These are phyloP conservation scores for Hypercompe scribonia DNA, from an alignment of 2,888 invertebrate species.

Conservation along the genomic window DNA sequence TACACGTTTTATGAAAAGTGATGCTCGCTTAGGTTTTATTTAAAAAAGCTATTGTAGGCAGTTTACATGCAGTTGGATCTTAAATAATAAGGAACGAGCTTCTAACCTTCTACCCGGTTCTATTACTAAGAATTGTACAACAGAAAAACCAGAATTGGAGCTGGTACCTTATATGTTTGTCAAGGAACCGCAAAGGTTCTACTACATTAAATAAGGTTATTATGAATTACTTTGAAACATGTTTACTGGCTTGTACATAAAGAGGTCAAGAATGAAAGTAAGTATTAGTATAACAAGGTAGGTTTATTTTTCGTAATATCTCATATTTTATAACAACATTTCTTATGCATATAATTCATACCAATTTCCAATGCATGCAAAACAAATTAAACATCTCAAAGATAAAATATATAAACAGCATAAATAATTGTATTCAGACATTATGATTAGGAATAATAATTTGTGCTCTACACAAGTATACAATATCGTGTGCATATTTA, in stretches of 20 bases:
- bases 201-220: background rate
- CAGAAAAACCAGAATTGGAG: background rate
- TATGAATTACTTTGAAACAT: background rate
- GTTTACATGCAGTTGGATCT: background rate
- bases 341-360: slow-evolving; percentile 67
- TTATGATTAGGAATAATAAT: slow-evolving; percentile 51
- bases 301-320: slow-evolving; percentile 72
- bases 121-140: background rate
- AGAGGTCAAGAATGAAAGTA: slow-evolving; percentile 34
- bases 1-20: no score
- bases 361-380: slow-evolving; percentile 67
- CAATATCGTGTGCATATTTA: slow-evolving; percentile 46
- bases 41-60: background rate
- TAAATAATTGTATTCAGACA: slow-evolving; percentile 51
- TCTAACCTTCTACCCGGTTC: background rate
- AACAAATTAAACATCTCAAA: slow-evolving; percentile 58
- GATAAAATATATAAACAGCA: slow-evolving; percentile 50
- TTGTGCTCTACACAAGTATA: slow-evolving; percentile 60
- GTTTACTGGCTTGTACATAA: background rate
- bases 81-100: background rate
- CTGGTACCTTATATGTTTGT: background rate
- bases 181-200: background rate
- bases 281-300: slow-evolving; percentile 59
- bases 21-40: no score
- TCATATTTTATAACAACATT: slow-evolving; percentile 68